phyloP scores from a whole-genome alignment of 2,888 invertebrate genomes.

The Drosophila emarginata region DNA sequence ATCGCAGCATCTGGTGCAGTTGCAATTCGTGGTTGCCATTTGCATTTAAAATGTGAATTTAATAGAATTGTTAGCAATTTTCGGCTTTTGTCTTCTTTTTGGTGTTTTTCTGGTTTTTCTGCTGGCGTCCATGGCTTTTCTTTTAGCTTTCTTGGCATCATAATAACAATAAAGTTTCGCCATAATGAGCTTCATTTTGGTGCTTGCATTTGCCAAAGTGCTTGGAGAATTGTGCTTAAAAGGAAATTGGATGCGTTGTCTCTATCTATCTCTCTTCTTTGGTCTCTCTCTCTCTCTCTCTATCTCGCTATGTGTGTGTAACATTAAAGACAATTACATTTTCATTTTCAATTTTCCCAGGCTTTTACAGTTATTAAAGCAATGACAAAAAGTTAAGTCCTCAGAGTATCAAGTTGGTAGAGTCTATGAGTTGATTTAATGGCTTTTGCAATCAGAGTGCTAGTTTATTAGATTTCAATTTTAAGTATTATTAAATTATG shows the following conservation, averaged over 20 bases:
- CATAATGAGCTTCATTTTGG: constrained; percentile 26
- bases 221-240: neutral
- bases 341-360: neutral
- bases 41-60: constrained; percentile 56
- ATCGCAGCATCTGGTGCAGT: constrained; percentile 12
- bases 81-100: neutral
- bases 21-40: neutral
- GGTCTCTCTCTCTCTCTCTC: neutral
- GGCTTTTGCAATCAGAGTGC: neutral
- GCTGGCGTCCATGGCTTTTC: neutral
- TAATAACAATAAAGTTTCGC: constrained; percentile 23
- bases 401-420: neutral
- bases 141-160: constrained; percentile 10
- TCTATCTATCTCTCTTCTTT: neutral
- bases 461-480: neutral
- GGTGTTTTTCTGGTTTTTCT: neutral
- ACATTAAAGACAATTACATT: constrained; percentile 6
- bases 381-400: constrained; percentile 4
- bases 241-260: neutral
- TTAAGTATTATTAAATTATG: neutral
- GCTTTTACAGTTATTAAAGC: constrained; percentile 6
- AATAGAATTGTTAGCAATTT: constrained; percentile 37
- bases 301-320: neutral
- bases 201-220: neutral
- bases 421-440: neutral